These are phyloP conservation scores for Romanogobio albipinnatus DNA, from an alignment of 2,113 vertebrate species.

Conservation along the genomic window DNA sequence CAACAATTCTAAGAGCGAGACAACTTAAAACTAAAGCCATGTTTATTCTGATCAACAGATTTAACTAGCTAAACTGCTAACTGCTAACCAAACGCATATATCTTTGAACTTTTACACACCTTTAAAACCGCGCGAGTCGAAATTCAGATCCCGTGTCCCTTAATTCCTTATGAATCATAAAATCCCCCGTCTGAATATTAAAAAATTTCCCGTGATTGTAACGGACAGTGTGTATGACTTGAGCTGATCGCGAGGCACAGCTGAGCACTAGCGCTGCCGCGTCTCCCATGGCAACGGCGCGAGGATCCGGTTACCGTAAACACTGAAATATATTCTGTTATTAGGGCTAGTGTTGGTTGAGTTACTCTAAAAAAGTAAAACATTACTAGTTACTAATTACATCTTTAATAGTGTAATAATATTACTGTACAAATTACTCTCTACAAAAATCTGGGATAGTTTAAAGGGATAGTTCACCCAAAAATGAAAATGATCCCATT, in stretches of 20 bases:
- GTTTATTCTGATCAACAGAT: neutral
- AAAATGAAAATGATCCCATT: too few species aligned
- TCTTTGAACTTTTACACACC: neutral
- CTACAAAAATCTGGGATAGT: too few species aligned
- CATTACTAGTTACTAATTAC: too few species aligned
- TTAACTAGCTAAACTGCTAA: constrained; percentile 16
- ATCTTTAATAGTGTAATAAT: too few species aligned
- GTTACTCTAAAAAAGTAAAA: too few species aligned
- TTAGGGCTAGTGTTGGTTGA: too few species aligned
- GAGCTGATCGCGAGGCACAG: neutral
- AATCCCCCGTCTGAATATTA: neutral
- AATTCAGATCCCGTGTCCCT: neutral
- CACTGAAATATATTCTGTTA: neutral
- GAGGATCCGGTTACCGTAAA: constrained; percentile 46
- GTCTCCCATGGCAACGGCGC: constrained; percentile 55
- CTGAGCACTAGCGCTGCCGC: neutral
- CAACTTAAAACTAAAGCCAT: neutral
- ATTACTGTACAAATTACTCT: too few species aligned
- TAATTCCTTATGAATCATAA: neutral
- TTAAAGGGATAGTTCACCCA: too few species aligned
- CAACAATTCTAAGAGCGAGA: neutral
- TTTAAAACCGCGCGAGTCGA: neutral
- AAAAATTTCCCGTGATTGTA: neutral
- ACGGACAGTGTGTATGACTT: neutral
- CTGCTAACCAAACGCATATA: constrained; percentile 1